Base-by-base conservation (phyloP, 2,113 vertebrate species). In the Sterna hirundo region DNA sequence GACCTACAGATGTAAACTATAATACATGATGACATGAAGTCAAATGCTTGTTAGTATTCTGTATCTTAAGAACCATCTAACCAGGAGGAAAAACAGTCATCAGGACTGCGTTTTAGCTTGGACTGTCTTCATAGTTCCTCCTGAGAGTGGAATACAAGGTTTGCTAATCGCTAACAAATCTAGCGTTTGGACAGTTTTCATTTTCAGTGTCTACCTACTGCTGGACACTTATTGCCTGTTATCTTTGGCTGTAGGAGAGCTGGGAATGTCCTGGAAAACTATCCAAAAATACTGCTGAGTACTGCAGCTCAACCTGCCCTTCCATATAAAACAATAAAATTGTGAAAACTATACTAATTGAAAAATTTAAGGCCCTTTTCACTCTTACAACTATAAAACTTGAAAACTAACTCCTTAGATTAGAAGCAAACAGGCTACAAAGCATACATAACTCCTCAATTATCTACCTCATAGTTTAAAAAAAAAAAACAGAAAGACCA, bases 291-390 rank as follows among this genome's bases (percentile, higher is more conserved):
- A 70, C 54, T 57, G 25, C 30, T 9, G 34, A 79, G 57, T 22
- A 40, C 36, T 78, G 70, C 79, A 76, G 85, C 51, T 83, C 85
- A 90, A 74, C 57, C 82, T 79, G 55, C 54, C 46, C 65, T 93
- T 75, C 83, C 40, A 40, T 71, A 62, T 29, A 88, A 86, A 93
- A 87, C 6, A 66, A 5, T 3, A 64, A 25, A 90, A 69, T 71
- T 91, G 71, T 83, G 75, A 92, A 96, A 96, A 78, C 47, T 83
- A 44, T 5, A n/a, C 30, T 87, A 51, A 78, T 10, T 76, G 77
- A 83, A 94, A 88, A 64, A 70, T 74, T 40, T 94, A 96, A 97
- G 94, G 92, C 94, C 85, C 69, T 90, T 90, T 95, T 92, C 78
- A 90, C 55, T 83, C 88, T 82, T 80, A 77, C 7, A 86, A 5